Evolutionary conservation across 2,113 vertebrate genomes (phyloP), one percentile per base, ranked within the genome.

Genomic region (Spea multiplicata): DNA sequence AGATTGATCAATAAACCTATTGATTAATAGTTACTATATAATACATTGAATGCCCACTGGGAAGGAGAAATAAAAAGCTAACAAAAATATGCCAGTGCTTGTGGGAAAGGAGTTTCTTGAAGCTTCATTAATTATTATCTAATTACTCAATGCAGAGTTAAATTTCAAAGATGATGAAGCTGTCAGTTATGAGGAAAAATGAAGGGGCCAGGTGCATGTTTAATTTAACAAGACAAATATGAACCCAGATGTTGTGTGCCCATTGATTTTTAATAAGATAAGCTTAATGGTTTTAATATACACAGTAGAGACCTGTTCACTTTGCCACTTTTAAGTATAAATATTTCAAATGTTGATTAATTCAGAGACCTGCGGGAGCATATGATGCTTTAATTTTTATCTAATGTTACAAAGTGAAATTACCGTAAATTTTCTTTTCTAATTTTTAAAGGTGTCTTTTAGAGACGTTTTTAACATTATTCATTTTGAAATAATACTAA

Each of bases 221-320:
- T 86, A 89, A 86, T 88, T 88, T 90, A 88, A 91, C 82, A 89
- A 89, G 84, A 88, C 84, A 88, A 88, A 85, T 86, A 89, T 83
- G 77, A 86, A 76, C 81, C 86, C 84, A 89, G 87, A 88, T 87
- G 87, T 76, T 86, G 79, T 83, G 82, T 87, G 83, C 84, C 81
- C 87, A 81, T 76, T 84, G 83, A 84, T 85, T 89, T 82, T 75
- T 88, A 89, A 85, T 85, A 80, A 83, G 67, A 78, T 83, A 87
- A 83, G 81, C 86, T 87, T 84, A 82, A 83, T 82, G 78, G 84
- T 81, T 88, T 86, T 66, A 44, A 45, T 61, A 66, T 79, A 53
- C 70, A 66, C 69, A 71, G 61, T 45, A 79, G 69, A 70, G 46
- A 64, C 55, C 61, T 62, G n/a, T 70, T 61, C 69, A 65, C 30